Base-by-base conservation (phyloP, 2,113 vertebrate species). In the Chlorodrepanis virens region DNA sequence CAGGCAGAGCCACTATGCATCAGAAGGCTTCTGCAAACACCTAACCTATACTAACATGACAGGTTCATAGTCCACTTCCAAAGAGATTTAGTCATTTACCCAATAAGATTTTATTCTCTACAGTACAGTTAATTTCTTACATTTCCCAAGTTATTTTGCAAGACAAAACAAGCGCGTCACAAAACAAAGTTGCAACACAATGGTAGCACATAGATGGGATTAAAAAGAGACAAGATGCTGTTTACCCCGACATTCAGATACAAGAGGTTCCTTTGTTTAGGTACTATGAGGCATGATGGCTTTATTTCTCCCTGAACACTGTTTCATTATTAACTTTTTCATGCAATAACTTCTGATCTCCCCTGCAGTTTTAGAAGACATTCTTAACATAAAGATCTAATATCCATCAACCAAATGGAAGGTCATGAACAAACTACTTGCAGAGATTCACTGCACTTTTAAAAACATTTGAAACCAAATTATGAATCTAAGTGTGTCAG, bases 1-100 rank as follows among this genome's bases (percentile, higher is more conserved):
- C 12, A 59, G 42, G 60, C 37, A 79, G 56, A 72, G 54, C 19
- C 29, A 53, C 13, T 22, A 29, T 0, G 0, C 6, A 20, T 22
- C 39, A 54, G 10, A 27, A 14, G 20, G 40, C n/a, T 40, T 49
- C 83, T 64, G 52, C 60, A 74, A 52, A 33, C 27, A 78, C 27
- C 14, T 44, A 16, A 35, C 19, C 28, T 33, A 22, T 12, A 21
- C 14, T 53, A 52, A 50, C 35, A 63, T 9, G 17, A 63, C 47
- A 85, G 22, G 19, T 61, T 57, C 57, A 40, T 6, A 82, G 40
- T 14, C 24, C 14, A 25, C 11, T 74, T 90, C 27, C 28, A 67
- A 61, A 78, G 12, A 57, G 3, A 79, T n/a, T 2, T 70, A 19
- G 42, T 67, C 13, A 39, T 75, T 82, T 67, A 49, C 47, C 47